Base-by-base conservation (phyloP, 2,888 invertebrate species). In the Papilio elwesi region DNA sequence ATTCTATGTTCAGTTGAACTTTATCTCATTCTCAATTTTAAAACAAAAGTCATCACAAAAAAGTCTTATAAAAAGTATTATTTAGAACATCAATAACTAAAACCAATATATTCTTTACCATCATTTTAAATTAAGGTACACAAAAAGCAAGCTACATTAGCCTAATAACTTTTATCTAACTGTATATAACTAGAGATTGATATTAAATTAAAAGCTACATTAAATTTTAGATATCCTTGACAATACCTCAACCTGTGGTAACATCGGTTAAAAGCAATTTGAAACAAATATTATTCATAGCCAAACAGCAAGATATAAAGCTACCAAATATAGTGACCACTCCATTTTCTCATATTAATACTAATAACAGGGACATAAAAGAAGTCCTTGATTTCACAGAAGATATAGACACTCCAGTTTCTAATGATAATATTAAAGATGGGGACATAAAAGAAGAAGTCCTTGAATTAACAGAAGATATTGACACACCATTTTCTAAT, bases 211-310 rank as follows among this genome's bases (percentile, higher is more conserved):
- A 38, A 48, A 36, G 2, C 16, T 38, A 43, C 1, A n/a, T 48
- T 11, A 55, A 47, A 51, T 71, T 80, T 62, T 74, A 92, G 91
- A 81, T 90, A 62, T 80, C 80, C 49, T 78, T 92, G 13, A 81
- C 78, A 71, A 82, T 92, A 49, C 91, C 92, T 67, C 76, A 79
- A 38, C 68, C 78, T 64, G 83, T 92, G 11, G 72, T 87, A 59
- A 69, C 76, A 64, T 77, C 78, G 62, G 74, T 92, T 26, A 79
- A 83, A 57, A 84, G 76, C 55, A 87, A 88, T 71, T 80, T 92
- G 65, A 74, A 79, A 71, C 75, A 75, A 51, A 90, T 92, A 71
- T 76, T 80, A 75, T 78, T 81, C 52, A 80, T 87, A 74, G 90
- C 89, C 15, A 66, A 76, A 48, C 74, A 78, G n/a, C 79, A 82